A percentile compares a stretch with the other conserved stretches of the same genome.
Conservation (phyloP, 2,888 invertebrate genomes). For the Zaprionus obscuricornis region DNA sequence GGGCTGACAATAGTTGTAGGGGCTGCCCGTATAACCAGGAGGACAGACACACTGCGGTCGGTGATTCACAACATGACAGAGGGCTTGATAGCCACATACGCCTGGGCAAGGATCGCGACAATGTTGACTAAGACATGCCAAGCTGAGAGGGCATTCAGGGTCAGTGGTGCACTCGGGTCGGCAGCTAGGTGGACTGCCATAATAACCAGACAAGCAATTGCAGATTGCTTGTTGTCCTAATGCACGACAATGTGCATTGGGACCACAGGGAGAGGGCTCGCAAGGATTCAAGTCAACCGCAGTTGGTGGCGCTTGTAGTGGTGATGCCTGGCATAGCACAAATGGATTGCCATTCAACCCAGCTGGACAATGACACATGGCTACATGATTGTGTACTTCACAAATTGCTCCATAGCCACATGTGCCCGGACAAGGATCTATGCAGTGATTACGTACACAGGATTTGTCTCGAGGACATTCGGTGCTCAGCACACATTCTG, state of each 20-base stretch:
- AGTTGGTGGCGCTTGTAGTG: constrained; percentile 20
- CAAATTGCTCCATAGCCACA: constrained; percentile 90
- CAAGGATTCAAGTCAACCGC: constrained; percentile 85
- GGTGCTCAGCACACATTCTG: constrained; percentile 89
- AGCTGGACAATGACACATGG: constrained; percentile 86
- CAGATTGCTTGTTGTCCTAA: constrained; percentile 86
- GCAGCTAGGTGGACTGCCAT: constrained; percentile 89
- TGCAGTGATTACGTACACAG: constrained; percentile 89
- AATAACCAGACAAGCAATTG: constrained; percentile 86
- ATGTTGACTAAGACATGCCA: constrained; percentile 88
- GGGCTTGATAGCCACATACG: constrained; percentile 88
- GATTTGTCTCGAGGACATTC: constrained; percentile 88
- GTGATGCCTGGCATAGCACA: constrained; percentile 84
- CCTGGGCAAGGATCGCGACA: constrained; percentile 90
- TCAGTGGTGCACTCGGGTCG: constrained; percentile 89
- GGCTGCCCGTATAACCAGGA: constrained; percentile 87
- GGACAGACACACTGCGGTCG: constrained; percentile 89
- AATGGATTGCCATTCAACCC: constrained; percentile 88
- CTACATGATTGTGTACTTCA: constrained; percentile 88
- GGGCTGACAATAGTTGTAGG: constrained; percentile 85
- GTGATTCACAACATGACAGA: constrained; percentile 89
- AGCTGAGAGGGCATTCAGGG: constrained; percentile 87
- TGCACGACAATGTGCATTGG: constrained; percentile 87
- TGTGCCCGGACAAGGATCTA: constrained; percentile 89
- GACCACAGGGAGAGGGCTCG: constrained; percentile 88